A percentile compares a stretch with the other conserved stretches of the same genome.
These are phyloP conservation scores for Anhinga rufa DNA, from an alignment of 2,113 vertebrate species.

Conservation along the genomic window DNA sequence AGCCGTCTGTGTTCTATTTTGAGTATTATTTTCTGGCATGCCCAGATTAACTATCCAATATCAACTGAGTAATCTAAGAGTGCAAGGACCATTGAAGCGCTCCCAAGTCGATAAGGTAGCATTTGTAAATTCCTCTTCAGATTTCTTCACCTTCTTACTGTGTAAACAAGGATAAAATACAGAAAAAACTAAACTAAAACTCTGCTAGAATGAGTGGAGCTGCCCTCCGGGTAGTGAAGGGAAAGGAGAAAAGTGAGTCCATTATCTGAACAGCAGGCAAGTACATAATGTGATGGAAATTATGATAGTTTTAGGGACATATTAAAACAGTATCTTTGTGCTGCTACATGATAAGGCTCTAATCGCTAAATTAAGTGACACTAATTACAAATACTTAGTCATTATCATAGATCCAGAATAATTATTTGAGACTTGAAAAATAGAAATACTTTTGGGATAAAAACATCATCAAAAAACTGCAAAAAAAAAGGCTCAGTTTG, in stretches of 20 bases:
- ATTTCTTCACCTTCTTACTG: background rate
- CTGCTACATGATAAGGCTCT: background rate
- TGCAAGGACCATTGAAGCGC: background rate
- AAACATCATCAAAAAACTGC: background rate
- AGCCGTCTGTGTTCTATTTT: background rate
- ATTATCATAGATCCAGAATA: background rate
- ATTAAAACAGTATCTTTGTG: background rate
- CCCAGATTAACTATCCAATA: background rate
- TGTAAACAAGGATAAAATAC: background rate
- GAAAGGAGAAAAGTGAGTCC: background rate
- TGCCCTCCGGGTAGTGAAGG: background rate
- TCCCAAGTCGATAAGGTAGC: background rate
- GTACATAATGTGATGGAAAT: background rate
- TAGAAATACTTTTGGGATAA: background rate
- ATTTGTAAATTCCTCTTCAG: background rate
- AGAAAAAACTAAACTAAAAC: background rate
- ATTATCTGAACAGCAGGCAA: background rate
- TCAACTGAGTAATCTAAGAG: background rate
- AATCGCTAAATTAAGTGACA: background rate
- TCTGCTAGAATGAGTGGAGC: accelerated
- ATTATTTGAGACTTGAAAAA: background rate
- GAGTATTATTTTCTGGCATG: background rate
- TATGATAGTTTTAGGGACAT: background rate
- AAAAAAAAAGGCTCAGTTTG: background rate
- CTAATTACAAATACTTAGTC: background rate